Base-by-base conservation (phyloP, 2,888 invertebrate genomes). In the Caenorhabditis wallacei region DNA sequence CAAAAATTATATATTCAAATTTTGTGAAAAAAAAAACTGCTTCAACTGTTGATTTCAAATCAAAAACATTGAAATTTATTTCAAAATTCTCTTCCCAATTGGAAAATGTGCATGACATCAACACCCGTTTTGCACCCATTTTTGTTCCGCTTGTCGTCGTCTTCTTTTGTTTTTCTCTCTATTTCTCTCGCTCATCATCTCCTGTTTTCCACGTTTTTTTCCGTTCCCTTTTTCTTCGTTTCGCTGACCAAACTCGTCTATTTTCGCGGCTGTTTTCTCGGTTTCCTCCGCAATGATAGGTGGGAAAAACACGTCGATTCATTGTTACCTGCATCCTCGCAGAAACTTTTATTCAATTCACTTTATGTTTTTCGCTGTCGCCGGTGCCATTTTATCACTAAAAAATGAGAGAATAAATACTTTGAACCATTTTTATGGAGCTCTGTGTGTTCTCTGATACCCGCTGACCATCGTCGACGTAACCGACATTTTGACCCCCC, bases 401-500 rank as follows among this genome's bases (percentile, higher is more conserved):
- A n/a, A n/a, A n/a, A n/a, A n/a, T n/a, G n/a, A n/a, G n/a, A n/a
- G n/a, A n/a, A n/a, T n/a, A n/a, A n/a, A n/a, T n/a, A n/a, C n/a
- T n/a, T n/a, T n/a, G n/a, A n/a, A n/a, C n/a, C n/a, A n/a, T n/a
- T n/a, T n/a, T n/a, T n/a, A n/a, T n/a, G n/a, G n/a, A n/a, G n/a
- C n/a, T n/a, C n/a, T n/a, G n/a, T 16, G 59, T 51, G 71, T 71
- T 71, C 71, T 71, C 51, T 71, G 71, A 20, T 20, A 24, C 11
- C 30, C 40, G 10, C 26, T 59, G 51, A 35, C 51, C 48, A 22
- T 56, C 18, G 2, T 30, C 53, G 37, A 68, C 54, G 53, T 40
- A 70, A 61, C 61, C 59, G 59, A 66, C 35, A 75, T 66, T 66
- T 75, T 75, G 75, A 75, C 66, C 75, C 40, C 40, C 7, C 22